These are phyloP conservation scores for Noctua fimbriata DNA, from an alignment of 2,888 invertebrate species.

Conservation along the genomic window DNA sequence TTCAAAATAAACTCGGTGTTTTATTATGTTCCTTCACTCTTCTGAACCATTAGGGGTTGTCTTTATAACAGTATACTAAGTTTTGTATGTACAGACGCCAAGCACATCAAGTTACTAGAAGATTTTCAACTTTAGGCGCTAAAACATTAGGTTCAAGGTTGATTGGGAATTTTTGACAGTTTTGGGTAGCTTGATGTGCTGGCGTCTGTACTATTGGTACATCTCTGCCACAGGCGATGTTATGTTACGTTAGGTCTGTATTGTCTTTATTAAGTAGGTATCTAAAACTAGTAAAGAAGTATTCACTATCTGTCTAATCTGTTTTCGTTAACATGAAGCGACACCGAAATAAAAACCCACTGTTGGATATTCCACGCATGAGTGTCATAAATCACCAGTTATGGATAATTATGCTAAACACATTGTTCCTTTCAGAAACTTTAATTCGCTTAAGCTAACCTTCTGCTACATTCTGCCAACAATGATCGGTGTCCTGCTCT, in stretches of 20 bases:
- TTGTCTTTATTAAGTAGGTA: background rate
- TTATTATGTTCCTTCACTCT: background rate
- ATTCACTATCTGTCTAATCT: background rate
- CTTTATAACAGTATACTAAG: background rate
- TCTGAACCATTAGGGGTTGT: background rate
- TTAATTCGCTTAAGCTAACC: slow-evolving; percentile 91
- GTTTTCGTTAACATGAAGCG: background rate
- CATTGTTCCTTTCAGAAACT: slow-evolving; percentile 88
- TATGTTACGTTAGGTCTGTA: background rate
- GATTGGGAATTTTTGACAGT: too few species aligned
- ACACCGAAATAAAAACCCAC: background rate
- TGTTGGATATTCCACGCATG: too few species aligned
- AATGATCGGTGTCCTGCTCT: slow-evolving; percentile 92
- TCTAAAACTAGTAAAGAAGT: background rate
- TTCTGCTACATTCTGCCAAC: slow-evolving; percentile 94
- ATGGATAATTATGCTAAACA: background rate
- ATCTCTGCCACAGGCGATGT: background rate
- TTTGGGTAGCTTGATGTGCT: too few species aligned
- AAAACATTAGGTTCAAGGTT: too few species aligned
- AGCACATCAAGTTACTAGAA: too few species aligned
- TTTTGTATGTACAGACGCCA: background rate
- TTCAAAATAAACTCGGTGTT: slow-evolving; percentile 21
- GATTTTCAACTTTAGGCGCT: too few species aligned
- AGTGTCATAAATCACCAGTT: background rate
- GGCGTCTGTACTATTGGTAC: background rate